Evolutionary conservation across 2,113 vertebrate genomes (phyloP), one percentile per base, ranked within the genome.

Genomic region (Hippotragus niger): DNA sequence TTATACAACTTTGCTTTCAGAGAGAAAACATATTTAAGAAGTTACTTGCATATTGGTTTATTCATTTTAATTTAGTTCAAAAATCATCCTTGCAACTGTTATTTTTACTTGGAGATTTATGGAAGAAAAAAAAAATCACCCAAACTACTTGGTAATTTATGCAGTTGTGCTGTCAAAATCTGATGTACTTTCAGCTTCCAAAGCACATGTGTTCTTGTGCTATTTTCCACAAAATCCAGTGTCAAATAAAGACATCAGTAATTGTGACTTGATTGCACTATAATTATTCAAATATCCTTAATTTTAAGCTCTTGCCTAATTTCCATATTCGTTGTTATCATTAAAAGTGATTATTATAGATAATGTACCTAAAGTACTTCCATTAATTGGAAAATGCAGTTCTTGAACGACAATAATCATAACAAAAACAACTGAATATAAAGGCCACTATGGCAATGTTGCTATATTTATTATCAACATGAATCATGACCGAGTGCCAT

Each of bases 281-380:
- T 98, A 99, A 99, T 99, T 99, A 99, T 99, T 99, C 97, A 98
- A 99, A 98, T 99, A 98, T 97, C 95, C 97, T 98, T 99, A 98
- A 98, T 99, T 98, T 98, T 98, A 96, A 98, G 92, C 96, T 95
- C 97, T 97, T 71, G 94, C 95, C 97, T 99, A 98, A 98, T 99
- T 99, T 99, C 96, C 96, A 62, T 98, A 98, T 98, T 97, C 1
- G 1, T 95, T 98, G 93, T 98, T 98, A 97, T 97, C 95, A 98
- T 98, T 98, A 97, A 98, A 98, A 98, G 97, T 97, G 67, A 98
- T 97, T 98, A 98, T 98, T 98, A 97, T 53, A 98, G 98, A 98
- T 98, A 98, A 98, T 98, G 74, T 84, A 97, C 53, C 97, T 98
- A 97, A 94, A 98, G 74, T 97, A 98, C 97, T 98, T 97, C 47